phyloP scores from a whole-genome alignment of 2,113 vertebrate genomes.

The Tenrec ecaudatus region DNA sequence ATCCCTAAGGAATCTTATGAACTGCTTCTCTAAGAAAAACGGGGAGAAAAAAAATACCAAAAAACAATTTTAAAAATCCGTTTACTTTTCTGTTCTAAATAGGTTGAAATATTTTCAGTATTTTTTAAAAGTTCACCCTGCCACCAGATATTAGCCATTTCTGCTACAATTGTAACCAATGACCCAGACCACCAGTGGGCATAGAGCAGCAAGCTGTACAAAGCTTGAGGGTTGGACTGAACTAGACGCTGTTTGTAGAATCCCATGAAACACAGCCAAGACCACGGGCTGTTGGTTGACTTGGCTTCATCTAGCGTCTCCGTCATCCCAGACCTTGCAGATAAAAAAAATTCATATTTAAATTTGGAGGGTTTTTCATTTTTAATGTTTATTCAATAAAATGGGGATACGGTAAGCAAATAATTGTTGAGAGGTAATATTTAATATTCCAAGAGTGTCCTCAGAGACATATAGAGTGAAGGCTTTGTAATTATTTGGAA shows the following conservation, averaged over 20 bases:
- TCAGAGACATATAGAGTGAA: constrained; percentile 77
- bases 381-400: constrained; percentile 82
- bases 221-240: background rate
- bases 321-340: constrained; percentile 19
- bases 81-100: background rate
- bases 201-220: too few relatives aligned
- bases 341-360: constrained; percentile 68
- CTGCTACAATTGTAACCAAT: background rate
- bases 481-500: constrained; percentile 79
- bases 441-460: constrained; percentile 81
- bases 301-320: background rate
- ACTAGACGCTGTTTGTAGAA: background rate
- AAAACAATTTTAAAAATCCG: background rate
- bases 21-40: background rate
- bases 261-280: background rate
- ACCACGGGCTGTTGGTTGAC: background rate
- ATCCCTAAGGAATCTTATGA: background rate
- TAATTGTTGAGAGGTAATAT: constrained; percentile 76
- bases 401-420: constrained; percentile 76
- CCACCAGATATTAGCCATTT: background rate
- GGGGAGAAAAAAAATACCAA: background rate
- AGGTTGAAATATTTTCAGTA: background rate
- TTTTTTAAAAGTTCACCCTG: background rate
- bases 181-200: background rate
- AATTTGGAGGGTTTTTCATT: constrained; percentile 69